Base-by-base conservation (phyloP, 2,113 vertebrate species). In the Neopipo cinnamomea region DNA sequence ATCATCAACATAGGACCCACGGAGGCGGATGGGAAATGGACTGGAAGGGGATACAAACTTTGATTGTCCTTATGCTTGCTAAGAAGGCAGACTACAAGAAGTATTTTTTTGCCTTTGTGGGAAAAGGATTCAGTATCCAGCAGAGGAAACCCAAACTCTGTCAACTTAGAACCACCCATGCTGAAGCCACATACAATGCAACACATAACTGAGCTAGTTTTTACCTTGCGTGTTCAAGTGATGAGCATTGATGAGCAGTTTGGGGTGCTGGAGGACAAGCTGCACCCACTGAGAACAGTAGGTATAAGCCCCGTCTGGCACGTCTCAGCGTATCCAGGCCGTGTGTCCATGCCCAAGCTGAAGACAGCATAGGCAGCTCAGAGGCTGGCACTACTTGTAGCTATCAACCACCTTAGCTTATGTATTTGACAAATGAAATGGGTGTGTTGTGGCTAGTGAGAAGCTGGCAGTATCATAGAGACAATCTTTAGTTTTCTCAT, bases 231-330 rank as follows among this genome's bases (percentile, higher is more conserved):
- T 23, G 14, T 41, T 70, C 24, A 58, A 58, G 21, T 10, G 62
- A 15, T 0, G 1, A 67, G n/a, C 8, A 0, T 1, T 47, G 49
- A 56, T 55, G n/a, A 58, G 66, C 33, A 66, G 12, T 41, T 6
- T 35, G 61, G 24, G 15, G 15, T 58, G n/a, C n/a, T 84, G 59
- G 46, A 81, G 55, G 31, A 49, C 41, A 46, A 63, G 28, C 9
- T 70, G 3, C 14, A 28, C 4, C 28, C 35, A 24, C n/a, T 30
- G 27, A 37, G 35, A 63, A 31, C 5, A 13, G 35, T 6, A 27
- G 12, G 2, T 55, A 2, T 6, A 33, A 91, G 22, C 11, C 17
- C 21, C 0, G 0, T 7, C 20, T 67, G 50, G 9, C 0, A 1
- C 27, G 35, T 24, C 56, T 41, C 14, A 5, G 23, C 21, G 5